Evolutionary conservation across 2,888 invertebrate genomes (phyloP).

Genomic region (Apodemia zela): DNA sequence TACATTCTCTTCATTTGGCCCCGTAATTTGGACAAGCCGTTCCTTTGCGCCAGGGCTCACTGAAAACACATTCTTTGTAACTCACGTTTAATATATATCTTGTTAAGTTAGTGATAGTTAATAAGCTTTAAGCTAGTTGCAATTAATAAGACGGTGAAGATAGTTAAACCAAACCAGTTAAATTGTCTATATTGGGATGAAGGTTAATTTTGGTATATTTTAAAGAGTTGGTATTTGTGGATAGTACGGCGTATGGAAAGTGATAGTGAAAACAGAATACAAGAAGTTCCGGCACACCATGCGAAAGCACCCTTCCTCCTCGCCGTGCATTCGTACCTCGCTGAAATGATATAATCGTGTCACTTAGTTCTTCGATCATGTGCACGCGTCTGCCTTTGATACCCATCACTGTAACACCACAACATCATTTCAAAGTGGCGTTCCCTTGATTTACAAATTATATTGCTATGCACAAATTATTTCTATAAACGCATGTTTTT

Average conservation of each 20-base stretch:
- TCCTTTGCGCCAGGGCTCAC: slow-evolving; percentile 97
- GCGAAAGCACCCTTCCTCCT: slow-evolving; percentile 52
- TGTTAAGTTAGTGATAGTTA: neutral
- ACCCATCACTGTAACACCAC: slow-evolving; percentile 94
- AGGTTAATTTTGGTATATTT: slow-evolving; percentile 17
- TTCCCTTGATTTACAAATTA: slow-evolving; percentile 7
- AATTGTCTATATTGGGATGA: slow-evolving; percentile 1
- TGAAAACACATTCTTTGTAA: slow-evolving; percentile 65
- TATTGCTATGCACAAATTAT: neutral
- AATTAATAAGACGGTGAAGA: slow-evolving; percentile 29
- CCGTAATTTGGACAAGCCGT: slow-evolving; percentile 96
- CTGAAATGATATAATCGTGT: slow-evolving; percentile 99
- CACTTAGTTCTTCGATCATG: slow-evolving; percentile 99
- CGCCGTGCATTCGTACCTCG: slow-evolving; percentile 89
- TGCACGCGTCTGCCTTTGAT: slow-evolving; percentile 98
- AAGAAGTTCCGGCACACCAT: slow-evolving; percentile 63
- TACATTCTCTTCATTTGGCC: slow-evolving; percentile 95
- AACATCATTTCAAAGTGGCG: slow-evolving; percentile 42
- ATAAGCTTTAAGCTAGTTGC: slow-evolving; percentile 56
- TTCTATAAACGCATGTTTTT: neutral
- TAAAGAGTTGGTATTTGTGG: slow-evolving; percentile 4
- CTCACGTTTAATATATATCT: neutral
- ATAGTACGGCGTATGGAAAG: slow-evolving; percentile 10
- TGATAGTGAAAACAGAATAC: slow-evolving; percentile 29
- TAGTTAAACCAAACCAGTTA: slow-evolving; percentile 12